Evolutionary conservation across 2,888 invertebrate species (phyloP), one percentile per base, ranked within the genome.

Genomic region (Nemoura dubitans): DNA sequence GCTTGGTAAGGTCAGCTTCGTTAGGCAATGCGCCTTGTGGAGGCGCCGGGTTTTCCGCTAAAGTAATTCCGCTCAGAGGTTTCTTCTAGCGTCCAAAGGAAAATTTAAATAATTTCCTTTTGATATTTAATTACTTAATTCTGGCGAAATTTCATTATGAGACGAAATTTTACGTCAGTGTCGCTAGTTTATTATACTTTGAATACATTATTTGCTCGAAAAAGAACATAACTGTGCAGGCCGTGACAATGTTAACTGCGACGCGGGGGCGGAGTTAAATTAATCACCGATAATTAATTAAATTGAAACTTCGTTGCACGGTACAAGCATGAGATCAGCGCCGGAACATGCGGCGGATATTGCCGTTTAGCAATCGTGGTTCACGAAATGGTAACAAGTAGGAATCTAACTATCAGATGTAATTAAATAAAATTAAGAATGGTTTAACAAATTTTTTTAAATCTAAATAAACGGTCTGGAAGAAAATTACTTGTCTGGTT

Each of bases 341-440:
- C 59, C 59, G 59, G 59, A 59, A 59, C 59, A 59, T 3, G 2
- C 16, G 21, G 59, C 59, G 59, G 59, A 59, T 59, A 59, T 59
- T 59, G 59, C 59, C 59, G 59, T 59, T 59, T 21, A 6, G 10
- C 10, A 36, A 36, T 36, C 36, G 36, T 10, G 36, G 36, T 36
- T 3, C 36, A 36, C n/a, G n/a, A 36, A 36, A 36, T 36, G 36
- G 36, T 6, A 36, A 36, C 10, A 36, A 36, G 36, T 36, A 36
- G 10, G 36, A 36, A 59, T 59, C 21, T 59, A 59, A 59, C 14
- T 59, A 59, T 59, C 59, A 59, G 36, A 21, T 59, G 59, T 59
- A 59, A 59, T 59, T 59, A 59, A n/a, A 59, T 59, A 59, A 59
- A 59, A 59, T 59, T 59, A 59, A 59, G 59, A 59, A 59, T 59